Conservation (phyloP, 1,140 invertebrate genomes). For the Cydia strobilella region DNA sequence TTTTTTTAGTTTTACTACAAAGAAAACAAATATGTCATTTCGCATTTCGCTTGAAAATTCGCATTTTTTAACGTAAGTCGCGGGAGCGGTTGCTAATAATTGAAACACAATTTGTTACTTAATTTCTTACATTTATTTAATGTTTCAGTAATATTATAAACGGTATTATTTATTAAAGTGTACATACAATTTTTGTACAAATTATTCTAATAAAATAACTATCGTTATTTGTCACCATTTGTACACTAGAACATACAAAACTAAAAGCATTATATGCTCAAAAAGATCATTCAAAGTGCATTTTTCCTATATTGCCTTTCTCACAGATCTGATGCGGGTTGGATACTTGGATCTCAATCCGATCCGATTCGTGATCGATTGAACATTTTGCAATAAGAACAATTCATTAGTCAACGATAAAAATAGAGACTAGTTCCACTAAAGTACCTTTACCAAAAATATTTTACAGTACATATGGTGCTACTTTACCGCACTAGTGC, state of each 20-base stretch:
- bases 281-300: conserved; percentile 63
- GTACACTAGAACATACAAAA: conserved; percentile 49
- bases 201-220: conserved; percentile 60
- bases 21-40: too few relatives aligned
- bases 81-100: background rate
- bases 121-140: conserved; percentile 32
- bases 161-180: conserved; percentile 52
- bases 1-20: too few relatives aligned
- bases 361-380: too few relatives aligned
- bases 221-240: conserved; percentile 67
- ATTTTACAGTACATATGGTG: too few relatives aligned
- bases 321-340: conserved; percentile 13
- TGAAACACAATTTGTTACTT: conserved; percentile 27
- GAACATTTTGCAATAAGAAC: background rate
- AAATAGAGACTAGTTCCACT: background rate
- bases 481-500: too few relatives aligned
- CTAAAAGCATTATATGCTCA: conserved; percentile 71
- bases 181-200: conserved; percentile 74
- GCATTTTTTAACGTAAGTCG: too few relatives aligned
- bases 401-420: conserved; percentile 2
- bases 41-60: too few relatives aligned
- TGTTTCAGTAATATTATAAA: conserved; percentile 27
- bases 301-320: conserved; percentile 33
- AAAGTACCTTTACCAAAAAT: background rate
- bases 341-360: background rate